Percentiles rank a stretch among this genome's conserved stretches.
phyloP scores from a whole-genome alignment of 2,797 vertebrate species.

The Chelon auratus region DNA sequence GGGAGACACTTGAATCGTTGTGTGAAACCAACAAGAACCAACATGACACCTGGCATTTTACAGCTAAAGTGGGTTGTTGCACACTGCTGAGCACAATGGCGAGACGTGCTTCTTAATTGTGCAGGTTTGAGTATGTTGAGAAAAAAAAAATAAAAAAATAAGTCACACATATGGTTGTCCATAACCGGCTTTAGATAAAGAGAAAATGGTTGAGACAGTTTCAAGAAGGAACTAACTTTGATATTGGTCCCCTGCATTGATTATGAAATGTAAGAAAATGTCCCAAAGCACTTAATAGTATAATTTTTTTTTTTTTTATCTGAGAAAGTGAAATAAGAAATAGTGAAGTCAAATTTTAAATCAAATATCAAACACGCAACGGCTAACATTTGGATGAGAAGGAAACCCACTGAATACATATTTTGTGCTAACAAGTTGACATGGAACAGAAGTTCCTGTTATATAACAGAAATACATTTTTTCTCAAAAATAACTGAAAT shows the following conservation, averaged over 20 bases:
- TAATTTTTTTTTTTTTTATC: too few species aligned
- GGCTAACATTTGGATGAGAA: not conserved
- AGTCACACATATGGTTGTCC: constrained; percentile 40
- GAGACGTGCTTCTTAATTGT: constrained; percentile 70
- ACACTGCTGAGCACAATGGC: constrained; percentile 74
- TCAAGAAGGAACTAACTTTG: not conserved
- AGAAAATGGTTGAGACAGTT: not conserved
- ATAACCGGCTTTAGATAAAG: constrained; percentile 2
- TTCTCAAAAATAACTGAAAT: not conserved
- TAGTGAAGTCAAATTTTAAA: not conserved
- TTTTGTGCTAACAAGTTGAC: not conserved
- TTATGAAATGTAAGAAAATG: too few species aligned
- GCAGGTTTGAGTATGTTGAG: constrained; percentile 50
- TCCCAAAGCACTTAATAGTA: too few species aligned
- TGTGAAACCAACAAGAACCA: constrained; percentile 85
- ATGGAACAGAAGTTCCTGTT: not conserved
- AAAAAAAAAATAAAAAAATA: not conserved
- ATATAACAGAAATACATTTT: not conserved
- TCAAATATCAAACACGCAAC: not conserved
- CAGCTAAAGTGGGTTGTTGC: constrained; percentile 78
- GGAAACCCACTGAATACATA: not conserved
- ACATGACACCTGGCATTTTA: constrained; percentile 82
- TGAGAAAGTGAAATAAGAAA: not conserved
- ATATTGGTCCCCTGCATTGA: not conserved
- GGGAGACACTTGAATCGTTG: constrained; percentile 73